Base-by-base conservation (phyloP, 1,140 invertebrate genomes). In the Danaus melanippus region DNA sequence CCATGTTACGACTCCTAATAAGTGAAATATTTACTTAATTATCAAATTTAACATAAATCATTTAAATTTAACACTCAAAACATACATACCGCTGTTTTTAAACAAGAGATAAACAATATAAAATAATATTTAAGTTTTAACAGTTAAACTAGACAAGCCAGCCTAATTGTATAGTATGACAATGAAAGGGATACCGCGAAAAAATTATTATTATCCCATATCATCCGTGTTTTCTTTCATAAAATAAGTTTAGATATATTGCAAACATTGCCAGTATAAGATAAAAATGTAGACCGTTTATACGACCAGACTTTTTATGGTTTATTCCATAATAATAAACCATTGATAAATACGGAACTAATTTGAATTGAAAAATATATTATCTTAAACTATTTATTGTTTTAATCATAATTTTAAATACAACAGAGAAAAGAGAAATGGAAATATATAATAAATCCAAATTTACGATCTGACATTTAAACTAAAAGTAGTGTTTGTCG, bases 141-240 rank as follows among this genome's bases (percentile, higher is more conserved):
- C 15, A 12, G 53, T 42, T 32, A 12, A 46, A 10, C 52, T 46
- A 17, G 46, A 50, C 47, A 56, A 50, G 50, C 50, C 50, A 49
- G 45, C 50, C 50, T 45, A 58, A 50, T 62, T 56, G 46, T 57
- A 54, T 60, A 15, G 15, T 15, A 15, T 15, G 15, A 15, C 15
- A 63, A 64, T 66, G 66, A 62, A 58, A 52, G 69, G 64, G 66
- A 72, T 69, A 63, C 67, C 64, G 69, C 60, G 60, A 72, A 72
- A 72, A 72, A 72, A 72, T 60, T 64, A 62, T 60, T 64, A 66
- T 57, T 64, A 64, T 42, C 58, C 63, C 62, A 50, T 55, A 60
- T 53, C 60, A 59, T 55, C 44, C 58, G 55, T 65, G 51, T 69
- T 64, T 69, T 69, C 66, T 69, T 66, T 69, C 56, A 64, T 56